A percentile compares a stretch with the other conserved stretches of the same genome.
These are phyloP conservation scores for Aphelocoma californica DNA, from an alignment of 2,797 vertebrate species.

Conservation along the genomic window DNA sequence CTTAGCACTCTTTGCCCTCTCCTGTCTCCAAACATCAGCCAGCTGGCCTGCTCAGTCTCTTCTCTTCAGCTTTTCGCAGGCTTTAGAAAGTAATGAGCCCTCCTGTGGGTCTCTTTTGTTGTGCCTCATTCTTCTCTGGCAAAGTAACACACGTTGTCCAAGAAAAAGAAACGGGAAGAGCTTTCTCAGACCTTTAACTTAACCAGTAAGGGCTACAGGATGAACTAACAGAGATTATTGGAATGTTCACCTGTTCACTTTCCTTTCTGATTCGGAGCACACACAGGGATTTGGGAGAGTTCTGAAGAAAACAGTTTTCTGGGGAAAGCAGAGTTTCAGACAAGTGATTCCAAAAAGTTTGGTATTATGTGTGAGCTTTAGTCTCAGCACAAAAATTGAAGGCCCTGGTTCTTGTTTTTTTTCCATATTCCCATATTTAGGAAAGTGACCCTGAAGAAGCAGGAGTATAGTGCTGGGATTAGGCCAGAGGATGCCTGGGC, in stretches of 20 bases:
- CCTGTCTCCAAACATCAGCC: neutral
- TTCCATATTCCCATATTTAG: neutral
- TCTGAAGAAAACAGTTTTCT: neutral
- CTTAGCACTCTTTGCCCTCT: neutral
- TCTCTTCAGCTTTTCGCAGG: neutral
- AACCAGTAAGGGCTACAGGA: neutral
- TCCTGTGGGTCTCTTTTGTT: neutral
- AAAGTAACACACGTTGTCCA: neutral
- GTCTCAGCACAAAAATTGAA: neutral
- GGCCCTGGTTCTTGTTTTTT: neutral
- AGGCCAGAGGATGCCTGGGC: neutral
- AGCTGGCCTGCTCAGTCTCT: neutral
- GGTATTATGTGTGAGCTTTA: fast-evolving
- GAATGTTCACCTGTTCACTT: neutral
- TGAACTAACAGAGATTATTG: fast-evolving
- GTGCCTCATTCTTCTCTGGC: neutral
- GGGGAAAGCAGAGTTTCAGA: neutral
- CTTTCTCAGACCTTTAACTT: neutral
- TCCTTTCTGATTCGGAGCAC: neutral
- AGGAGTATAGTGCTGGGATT: neutral
- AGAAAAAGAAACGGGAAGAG: neutral
- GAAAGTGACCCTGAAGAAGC: neutral
- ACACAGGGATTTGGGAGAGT: neutral
- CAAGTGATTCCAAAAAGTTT: neutral
- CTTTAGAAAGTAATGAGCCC: neutral